A percentile compares a stretch with the other conserved stretches of the same genome.
Evolutionary conservation across 2,797 vertebrate species (phyloP).

Genomic region (Avahi laniger): DNA sequence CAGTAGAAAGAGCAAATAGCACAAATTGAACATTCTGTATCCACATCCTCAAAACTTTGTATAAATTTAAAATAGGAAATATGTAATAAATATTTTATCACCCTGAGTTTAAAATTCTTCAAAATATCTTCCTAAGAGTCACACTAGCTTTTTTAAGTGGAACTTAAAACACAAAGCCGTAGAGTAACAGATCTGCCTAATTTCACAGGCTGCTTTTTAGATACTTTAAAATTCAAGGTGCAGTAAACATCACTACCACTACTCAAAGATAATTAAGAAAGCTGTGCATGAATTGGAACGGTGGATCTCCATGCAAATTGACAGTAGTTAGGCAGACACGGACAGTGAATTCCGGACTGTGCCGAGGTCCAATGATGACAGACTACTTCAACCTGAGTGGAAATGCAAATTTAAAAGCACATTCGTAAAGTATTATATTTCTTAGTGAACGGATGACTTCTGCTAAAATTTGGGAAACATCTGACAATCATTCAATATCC

Average conservation of each 20-base stretch:
- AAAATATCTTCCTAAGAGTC: conserved; percentile 5
- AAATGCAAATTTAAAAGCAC: not conserved
- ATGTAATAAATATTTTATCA: not conserved
- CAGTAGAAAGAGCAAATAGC: not conserved
- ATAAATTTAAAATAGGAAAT: not conserved
- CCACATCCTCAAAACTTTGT: not conserved
- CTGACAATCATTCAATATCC: not conserved
- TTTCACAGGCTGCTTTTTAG: not conserved
- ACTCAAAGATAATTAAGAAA: conserved; percentile 15
- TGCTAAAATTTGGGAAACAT: not conserved
- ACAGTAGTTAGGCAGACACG: not conserved
- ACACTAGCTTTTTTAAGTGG: not conserved
- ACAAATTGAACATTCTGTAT: not conserved
- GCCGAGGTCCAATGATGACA: not conserved
- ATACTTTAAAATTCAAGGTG: not conserved
- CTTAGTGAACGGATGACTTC: not conserved
- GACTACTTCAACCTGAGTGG: not conserved
- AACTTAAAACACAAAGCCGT: not conserved
- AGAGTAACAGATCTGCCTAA: not conserved
- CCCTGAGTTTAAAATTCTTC: not conserved
- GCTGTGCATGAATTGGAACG: not conserved
- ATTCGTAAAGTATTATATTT: not conserved
- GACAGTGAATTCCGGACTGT: not conserved
- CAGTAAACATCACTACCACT: not conserved
- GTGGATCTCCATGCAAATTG: not conserved